Percentiles rank a stretch among this genome's conserved stretches.
phyloP scores from a whole-genome alignment of 2,797 vertebrate genomes.

The Phoxinus dragarum region DNA sequence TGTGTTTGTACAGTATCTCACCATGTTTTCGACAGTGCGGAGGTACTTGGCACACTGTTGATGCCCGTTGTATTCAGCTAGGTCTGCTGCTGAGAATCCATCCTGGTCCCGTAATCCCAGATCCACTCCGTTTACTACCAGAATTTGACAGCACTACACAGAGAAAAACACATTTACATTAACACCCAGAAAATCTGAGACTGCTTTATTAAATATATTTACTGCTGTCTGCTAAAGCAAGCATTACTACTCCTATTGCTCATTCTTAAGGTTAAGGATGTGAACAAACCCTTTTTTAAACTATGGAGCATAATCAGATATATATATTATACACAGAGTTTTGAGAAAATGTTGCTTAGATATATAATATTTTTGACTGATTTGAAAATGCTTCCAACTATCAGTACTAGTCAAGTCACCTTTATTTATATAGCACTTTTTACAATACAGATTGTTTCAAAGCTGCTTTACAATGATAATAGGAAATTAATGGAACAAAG shows the following conservation, averaged over 20 bases:
- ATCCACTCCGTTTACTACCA: conserved; percentile 94
- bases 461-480: too few species aligned
- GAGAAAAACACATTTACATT: neutral
- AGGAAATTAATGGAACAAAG: too few species aligned
- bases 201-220: neutral
- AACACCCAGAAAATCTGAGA: neutral
- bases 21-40: conserved; percentile 95
- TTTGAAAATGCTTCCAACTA: neutral
- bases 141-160: conserved; percentile 93
- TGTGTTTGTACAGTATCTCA: conserved; percentile 65
- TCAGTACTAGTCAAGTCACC: neutral
- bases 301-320: neutral
- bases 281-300: neutral
- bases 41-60: conserved; percentile 94
- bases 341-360: neutral
- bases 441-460: too few species aligned
- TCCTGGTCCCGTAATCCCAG: conserved; percentile 89
- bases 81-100: conserved; percentile 90
- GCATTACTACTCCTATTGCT: neutral
- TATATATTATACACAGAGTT: neutral
- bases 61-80: conserved; percentile 93
- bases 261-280: neutral
- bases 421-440: too few species aligned
- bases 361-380: neutral
- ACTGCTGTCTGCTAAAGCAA: neutral